Evolutionary conservation across 2,888 invertebrate genomes (phyloP).

Genomic region (Drosophila quinaria): DNA sequence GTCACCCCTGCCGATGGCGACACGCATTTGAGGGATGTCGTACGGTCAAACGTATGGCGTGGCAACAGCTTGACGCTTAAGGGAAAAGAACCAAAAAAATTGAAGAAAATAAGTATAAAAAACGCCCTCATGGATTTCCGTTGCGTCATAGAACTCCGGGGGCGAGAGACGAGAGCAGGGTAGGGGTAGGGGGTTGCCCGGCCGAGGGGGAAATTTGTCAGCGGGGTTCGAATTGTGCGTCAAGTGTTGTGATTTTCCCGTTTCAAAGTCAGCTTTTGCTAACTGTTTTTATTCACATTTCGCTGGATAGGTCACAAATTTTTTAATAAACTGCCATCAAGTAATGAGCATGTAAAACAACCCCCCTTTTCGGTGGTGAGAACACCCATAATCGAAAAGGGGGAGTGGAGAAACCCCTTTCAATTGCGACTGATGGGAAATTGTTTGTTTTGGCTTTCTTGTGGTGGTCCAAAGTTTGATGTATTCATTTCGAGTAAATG

Average conservation of each 20-base stretch:
- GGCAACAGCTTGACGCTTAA: slow-evolving; percentile 25
- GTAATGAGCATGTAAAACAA: slow-evolving; percentile 49
- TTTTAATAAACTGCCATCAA: slow-evolving; percentile 77
- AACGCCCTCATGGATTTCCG: slow-evolving; percentile 51
- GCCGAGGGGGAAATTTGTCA: slow-evolving; percentile 11
- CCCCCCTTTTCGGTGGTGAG: slow-evolving; percentile 10
- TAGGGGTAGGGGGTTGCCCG: slow-evolving; percentile 1
- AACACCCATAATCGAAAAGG: background rate
- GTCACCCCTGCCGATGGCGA: slow-evolving; percentile 35
- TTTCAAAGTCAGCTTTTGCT: slow-evolving; percentile 24
- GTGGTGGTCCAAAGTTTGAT: slow-evolving; percentile 67
- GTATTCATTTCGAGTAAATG: slow-evolving; percentile 59
- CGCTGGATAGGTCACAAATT: slow-evolving; percentile 55
- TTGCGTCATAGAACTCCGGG: slow-evolving; percentile 26
- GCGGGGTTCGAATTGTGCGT: slow-evolving; percentile 8
- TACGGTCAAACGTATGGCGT: slow-evolving; percentile 39
- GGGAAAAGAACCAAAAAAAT: background rate
- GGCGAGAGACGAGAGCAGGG: background rate
- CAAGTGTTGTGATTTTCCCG: slow-evolving; percentile 69
- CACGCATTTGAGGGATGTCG: slow-evolving; percentile 55
- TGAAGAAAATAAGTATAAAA: background rate
- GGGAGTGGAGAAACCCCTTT: slow-evolving; percentile 43
- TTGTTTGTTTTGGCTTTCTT: slow-evolving; percentile 66
- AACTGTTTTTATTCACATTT: slow-evolving; percentile 81
- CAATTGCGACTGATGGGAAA: slow-evolving; percentile 63